These are phyloP conservation scores for Reinhardtius hippoglossoides DNA, from an alignment of 2,113 vertebrate species.

Conservation along the genomic window DNA sequence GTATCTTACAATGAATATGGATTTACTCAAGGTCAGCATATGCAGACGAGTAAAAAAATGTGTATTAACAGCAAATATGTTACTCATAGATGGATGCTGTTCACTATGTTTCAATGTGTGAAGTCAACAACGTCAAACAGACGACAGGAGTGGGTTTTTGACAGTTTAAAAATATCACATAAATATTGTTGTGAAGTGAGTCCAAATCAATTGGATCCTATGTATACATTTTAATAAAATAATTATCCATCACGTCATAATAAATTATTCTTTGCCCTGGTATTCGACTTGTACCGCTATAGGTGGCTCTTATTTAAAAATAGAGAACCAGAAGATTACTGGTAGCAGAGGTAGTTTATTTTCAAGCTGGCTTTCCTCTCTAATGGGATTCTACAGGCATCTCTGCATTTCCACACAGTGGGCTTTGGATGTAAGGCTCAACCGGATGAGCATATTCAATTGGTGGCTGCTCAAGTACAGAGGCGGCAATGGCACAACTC, in stretches of 20 bases:
- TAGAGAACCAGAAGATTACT: slow-evolving; percentile 44
- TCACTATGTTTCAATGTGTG: neutral
- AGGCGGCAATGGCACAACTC: slow-evolving; percentile 32
- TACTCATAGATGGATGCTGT: too few species aligned
- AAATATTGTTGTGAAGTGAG: neutral
- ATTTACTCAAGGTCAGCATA: slow-evolving; percentile 29
- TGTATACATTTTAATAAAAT: slow-evolving; percentile 27
- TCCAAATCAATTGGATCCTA: slow-evolving; percentile 7
- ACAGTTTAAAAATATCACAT: neutral
- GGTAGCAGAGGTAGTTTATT: slow-evolving; percentile 48
- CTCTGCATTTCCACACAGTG: slow-evolving; percentile 57
- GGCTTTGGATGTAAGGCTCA: slow-evolving; percentile 52
- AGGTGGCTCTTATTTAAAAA: slow-evolving; percentile 44
- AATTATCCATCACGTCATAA: neutral
- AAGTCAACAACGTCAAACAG: neutral
- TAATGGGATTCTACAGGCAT: slow-evolving; percentile 51
- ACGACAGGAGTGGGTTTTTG: too few species aligned
- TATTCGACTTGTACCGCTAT: slow-evolving; percentile 5
- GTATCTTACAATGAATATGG: neutral
- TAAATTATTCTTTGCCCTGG: neutral
- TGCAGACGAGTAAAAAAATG: neutral
- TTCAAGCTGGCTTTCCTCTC: slow-evolving; percentile 35
- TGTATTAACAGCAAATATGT: too few species aligned
- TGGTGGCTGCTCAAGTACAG: slow-evolving; percentile 30
- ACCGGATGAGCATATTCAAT: slow-evolving; percentile 52